These are phyloP conservation scores for Ambastaia sidthimunki DNA, from an alignment of 2,797 vertebrate genomes.

Conservation along the genomic window DNA sequence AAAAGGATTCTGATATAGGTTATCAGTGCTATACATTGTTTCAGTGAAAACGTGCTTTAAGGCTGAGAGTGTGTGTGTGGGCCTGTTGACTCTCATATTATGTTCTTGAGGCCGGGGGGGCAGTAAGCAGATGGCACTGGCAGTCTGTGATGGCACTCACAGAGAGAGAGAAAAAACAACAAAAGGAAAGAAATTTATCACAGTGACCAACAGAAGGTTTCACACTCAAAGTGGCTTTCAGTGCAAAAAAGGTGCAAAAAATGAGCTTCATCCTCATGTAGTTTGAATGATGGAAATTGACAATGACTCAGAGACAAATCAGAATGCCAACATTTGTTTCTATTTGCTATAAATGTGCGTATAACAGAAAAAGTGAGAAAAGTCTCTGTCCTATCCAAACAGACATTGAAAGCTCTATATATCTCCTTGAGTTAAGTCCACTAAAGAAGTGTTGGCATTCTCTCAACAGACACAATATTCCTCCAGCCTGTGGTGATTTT, in stretches of 20 bases:
- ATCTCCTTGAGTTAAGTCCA: constrained; percentile 27
- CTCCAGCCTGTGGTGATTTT: constrained; percentile 36
- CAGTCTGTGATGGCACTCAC: constrained; percentile 78
- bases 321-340: background rate
- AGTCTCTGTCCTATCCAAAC: constrained; percentile 11
- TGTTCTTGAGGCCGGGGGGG: constrained; percentile 71
- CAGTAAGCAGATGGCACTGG: constrained; percentile 81
- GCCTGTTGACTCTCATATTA: constrained; percentile 60
- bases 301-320: background rate
- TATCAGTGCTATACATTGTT: background rate
- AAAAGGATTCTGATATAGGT: background rate
- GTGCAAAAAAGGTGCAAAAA: constrained; percentile 7
- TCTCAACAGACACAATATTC: constrained; percentile 40
- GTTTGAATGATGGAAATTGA: background rate
- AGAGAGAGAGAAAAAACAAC: constrained; percentile 43
- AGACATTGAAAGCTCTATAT: constrained; percentile 33
- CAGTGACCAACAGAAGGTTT: constrained; percentile 36
- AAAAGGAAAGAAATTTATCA: constrained; percentile 34
- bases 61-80: constrained; percentile 44
- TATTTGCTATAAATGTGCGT: background rate
- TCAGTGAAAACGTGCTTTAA: background rate
- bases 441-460: constrained; percentile 47
- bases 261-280: background rate
- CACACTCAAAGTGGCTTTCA: background rate
- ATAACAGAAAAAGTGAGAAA: constrained; percentile 12